Base-by-base conservation (phyloP, 2,113 vertebrate genomes). In the Corapipo altera region DNA sequence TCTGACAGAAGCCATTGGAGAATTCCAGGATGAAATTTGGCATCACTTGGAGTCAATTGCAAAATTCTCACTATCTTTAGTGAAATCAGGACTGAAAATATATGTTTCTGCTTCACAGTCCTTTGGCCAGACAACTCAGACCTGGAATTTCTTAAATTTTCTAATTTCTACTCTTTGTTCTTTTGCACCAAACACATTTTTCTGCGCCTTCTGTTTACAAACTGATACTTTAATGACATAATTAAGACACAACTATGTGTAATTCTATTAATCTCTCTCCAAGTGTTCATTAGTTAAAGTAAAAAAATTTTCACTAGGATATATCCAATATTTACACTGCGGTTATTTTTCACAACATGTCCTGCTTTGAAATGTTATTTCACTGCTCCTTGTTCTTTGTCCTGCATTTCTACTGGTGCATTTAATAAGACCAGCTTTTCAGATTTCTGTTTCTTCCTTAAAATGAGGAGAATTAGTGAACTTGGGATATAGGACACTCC, bases 401-500 rank as follows among this genome's bases (percentile, higher is more conserved):
- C 41, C 35, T 95, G 88, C 91, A 95, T 67, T 94, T 97, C 97
- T 61, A 92, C 33, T 20, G 91, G 46, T 46, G 28, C 27, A 39
- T 93, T 92, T 52, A 71, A n/a, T 74, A 46, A 69, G 22, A 69
- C 6, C 43, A 64, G 44, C 3, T 13, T 87, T 80, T 83, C 83
- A 70, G 78, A 84, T 83, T 86, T 94, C 54, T n/a, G 3, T 66
- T 87, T 85, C 90, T 93, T 98, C 93, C 58, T 95, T 94, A 98
- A 88, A 88, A 95, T 78, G 37, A 93, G 27, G 30, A 97, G 67
- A 51, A 97, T 24, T 26, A 90, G 5, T 46, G 83, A 62, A 52
- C 96, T 91, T 48, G 96, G 96, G 59, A 98, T 80, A 51, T 91
- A 96, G n/a, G 95, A 97, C 21, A 58, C 39, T 37, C 84, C 97